Evolutionary conservation across 1,140 invertebrate species (phyloP), one percentile per base, ranked within the genome.

Genomic region (Battus philenor): DNA sequence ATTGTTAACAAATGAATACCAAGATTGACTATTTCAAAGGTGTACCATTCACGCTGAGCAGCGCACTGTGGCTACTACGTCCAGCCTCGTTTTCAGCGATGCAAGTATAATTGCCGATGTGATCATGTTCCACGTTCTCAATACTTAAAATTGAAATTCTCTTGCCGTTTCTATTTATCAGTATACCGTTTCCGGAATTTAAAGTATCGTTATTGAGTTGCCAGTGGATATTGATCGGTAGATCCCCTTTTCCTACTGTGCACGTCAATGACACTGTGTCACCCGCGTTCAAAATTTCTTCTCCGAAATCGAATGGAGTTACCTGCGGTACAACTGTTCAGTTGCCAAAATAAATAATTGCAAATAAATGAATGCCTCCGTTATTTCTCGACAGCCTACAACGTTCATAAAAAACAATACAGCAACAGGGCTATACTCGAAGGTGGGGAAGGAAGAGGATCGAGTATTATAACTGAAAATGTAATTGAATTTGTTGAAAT

Each of bases 51-150:
- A 90, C 88, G 64, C 86, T 87, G 43, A 90, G 77, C 2, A 79
- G 58, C 8, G 88, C 87, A 50, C 80, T 87, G 57, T 88, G 86
- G 50, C 85, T 86, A 59, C 85, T 72, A 59, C 58, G 77, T 87
- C 92, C 92, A 4, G 93, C 95, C 48, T 88, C 82, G 77, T 94
- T 94, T 60, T 88, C 90, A 27, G 91, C 93, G 51, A 90, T 88
- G 74, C 95, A 97, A 33, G 92, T 95, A 68, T 96, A 97, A 57
- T 91, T 90, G 27, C 93, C 93, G 59, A 89, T 89, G 71, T 96
- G 94, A 39, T 90, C 87, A 32, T 91, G 92, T 50, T 90, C 88
- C 8, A 94, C 92, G 18, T 90, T 52, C 88, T 88, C 87, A 56
- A 88, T 88, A 53, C 84, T 87, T 30, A 88, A 66, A 50, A 85